Conservation (phyloP, 2,888 invertebrate genomes). For the Coenonympha arcania region DNA sequence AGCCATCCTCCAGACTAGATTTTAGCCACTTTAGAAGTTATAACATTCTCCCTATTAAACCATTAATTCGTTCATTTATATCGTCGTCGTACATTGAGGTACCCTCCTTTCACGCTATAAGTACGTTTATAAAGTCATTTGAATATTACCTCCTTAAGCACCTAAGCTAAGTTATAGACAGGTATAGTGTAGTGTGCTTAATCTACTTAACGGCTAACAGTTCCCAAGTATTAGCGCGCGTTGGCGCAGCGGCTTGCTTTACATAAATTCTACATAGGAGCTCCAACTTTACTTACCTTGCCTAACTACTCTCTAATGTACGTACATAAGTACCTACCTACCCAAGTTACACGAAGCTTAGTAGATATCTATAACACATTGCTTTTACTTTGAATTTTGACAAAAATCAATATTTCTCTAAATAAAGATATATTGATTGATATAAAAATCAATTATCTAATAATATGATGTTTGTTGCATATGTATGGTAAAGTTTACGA, state of each 20-base stretch:
- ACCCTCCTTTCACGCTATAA: background rate
- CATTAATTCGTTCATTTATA: too few species aligned
- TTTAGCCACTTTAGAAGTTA: too few species aligned
- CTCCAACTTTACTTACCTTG: slow-evolving; percentile 9
- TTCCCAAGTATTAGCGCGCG: slow-evolving; percentile 46
- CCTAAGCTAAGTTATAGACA: slow-evolving; percentile 17
- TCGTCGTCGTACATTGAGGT: too few species aligned
- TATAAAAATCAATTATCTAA: too few species aligned
- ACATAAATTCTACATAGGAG: slow-evolving; percentile 64
- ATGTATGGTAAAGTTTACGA: background rate
- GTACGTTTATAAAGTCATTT: slow-evolving; percentile 4
- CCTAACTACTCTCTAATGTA: slow-evolving; percentile 1
- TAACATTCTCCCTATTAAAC: too few species aligned
- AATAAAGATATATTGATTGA: too few species aligned
- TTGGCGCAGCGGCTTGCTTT: slow-evolving; percentile 55
- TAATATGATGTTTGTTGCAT: background rate
- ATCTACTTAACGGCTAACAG: slow-evolving; percentile 56
- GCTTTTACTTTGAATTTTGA: too few species aligned
- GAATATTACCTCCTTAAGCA: slow-evolving; percentile 10
- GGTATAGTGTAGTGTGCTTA: slow-evolving; percentile 36
- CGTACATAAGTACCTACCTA: background rate
- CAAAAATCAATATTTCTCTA: too few species aligned
- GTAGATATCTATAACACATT: background rate
- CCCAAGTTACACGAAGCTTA: background rate
- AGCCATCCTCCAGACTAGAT: too few species aligned